Conservation (phyloP, 2,888 invertebrate genomes). For the Monopis laevigella region DNA sequence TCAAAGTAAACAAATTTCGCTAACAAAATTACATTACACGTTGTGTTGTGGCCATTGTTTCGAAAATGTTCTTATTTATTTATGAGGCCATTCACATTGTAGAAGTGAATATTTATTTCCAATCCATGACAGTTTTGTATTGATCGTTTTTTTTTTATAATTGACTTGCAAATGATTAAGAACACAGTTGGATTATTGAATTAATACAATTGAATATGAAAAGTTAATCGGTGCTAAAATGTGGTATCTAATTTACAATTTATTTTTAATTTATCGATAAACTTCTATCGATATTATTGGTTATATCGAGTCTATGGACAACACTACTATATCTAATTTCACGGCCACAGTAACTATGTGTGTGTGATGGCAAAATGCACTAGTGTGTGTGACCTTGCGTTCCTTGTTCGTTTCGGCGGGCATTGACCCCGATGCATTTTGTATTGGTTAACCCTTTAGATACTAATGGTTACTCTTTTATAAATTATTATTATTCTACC, state of each 20-base stretch:
- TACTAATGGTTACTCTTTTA: too few species aligned
- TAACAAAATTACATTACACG: constrained; percentile 9
- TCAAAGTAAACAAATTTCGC: constrained; percentile 27
- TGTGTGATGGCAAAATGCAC: constrained; percentile 19
- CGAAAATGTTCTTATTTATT: constrained; percentile 1
- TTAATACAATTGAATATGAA: not conserved
- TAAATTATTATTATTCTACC: too few species aligned
- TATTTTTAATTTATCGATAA: too few species aligned
- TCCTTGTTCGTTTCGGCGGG: constrained; percentile 57
- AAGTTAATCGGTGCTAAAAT: too few species aligned
- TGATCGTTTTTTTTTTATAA: not conserved
- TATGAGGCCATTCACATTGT: constrained; percentile 6
- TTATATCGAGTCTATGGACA: constrained; percentile 20
- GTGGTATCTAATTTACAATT: too few species aligned
- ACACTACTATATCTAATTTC: constrained; percentile 62
- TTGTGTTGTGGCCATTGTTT: constrained; percentile 4
- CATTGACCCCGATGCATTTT: constrained; percentile 47
- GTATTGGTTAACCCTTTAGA: constrained; percentile 6
- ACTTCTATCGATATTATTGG: too few species aligned
- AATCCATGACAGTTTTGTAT: not conserved
- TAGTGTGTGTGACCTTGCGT: constrained; percentile 60
- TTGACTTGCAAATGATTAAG: not conserved
- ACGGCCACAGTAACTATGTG: constrained; percentile 48
- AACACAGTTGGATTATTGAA: not conserved
- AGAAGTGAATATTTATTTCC: not conserved